phyloP scores from a whole-genome alignment of 2,113 vertebrate genomes.

The Mobula birostris region DNA sequence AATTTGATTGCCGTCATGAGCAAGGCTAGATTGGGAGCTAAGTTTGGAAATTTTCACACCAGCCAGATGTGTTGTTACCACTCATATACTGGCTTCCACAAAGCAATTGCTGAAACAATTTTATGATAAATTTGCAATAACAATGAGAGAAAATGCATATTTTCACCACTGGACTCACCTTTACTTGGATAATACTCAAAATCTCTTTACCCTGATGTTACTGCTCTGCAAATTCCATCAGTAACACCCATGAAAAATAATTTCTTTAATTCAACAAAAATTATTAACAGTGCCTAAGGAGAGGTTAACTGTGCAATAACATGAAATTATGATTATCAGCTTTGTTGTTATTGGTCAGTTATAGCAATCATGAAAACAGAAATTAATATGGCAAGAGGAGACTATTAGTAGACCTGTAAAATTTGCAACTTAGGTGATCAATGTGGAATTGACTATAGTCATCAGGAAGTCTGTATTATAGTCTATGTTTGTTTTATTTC shows the following conservation, averaged over 20 bases:
- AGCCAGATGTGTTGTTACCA: background rate
- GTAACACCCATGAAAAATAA: background rate
- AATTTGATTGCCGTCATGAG: background rate
- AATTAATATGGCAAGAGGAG: background rate
- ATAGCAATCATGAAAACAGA: background rate
- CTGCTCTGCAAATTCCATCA: background rate
- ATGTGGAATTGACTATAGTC: background rate
- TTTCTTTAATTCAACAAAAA: background rate
- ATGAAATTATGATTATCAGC: background rate
- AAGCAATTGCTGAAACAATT: slow-evolving; percentile 2
- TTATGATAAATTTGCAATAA: background rate
- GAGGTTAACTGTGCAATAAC: slow-evolving; percentile 2
- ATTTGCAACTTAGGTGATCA: background rate
- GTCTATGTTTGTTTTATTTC: background rate
- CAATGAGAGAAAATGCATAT: background rate
- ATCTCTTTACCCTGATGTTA: background rate
- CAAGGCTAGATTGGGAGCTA: background rate
- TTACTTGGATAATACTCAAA: background rate
- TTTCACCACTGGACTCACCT: background rate
- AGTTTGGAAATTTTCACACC: background rate
- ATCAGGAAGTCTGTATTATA: background rate
- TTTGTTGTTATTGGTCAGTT: background rate
- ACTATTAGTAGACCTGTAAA: background rate
- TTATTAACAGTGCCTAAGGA: background rate
- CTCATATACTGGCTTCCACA: slow-evolving; percentile 4